Evolutionary conservation across 2,113 vertebrate species (phyloP), one percentile per base, ranked within the genome.

Genomic region (Macquaria australasica): DNA sequence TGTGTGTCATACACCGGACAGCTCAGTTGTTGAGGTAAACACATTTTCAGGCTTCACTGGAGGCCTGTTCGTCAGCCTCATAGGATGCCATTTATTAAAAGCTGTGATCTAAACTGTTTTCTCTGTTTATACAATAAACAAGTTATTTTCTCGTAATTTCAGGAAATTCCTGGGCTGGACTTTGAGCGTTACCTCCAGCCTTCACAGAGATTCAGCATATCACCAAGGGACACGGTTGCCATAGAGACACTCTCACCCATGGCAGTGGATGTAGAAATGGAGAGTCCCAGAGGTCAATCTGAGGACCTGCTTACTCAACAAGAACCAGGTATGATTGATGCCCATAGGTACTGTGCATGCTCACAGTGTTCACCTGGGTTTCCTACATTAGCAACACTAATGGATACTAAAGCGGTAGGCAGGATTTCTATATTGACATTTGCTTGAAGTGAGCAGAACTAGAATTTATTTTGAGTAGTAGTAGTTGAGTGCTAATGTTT

Each of bases 141-240:
- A 64, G 37, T 23, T 14, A 6, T 69, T 55, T 6, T 53, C 10
- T 70, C 77, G 8, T 71, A 39, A 69, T 80, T 69, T n/a, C 15
- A 96, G 96, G 87, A 85, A 43, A 11, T 73, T 73, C 79, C 89
- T 10, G 91, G 86, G 14, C 79, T 95, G 89, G 95, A 96, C 82
- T 93, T 96, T 84, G 95, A 96, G 79, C 92, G 93, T 41, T 96
- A 96, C 86, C 80, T 96, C 37, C 94, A 83, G 86, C 92, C 94
- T 4, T 75, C 92, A 21, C 79, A 75, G 53, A 87, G 91, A 60
- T 56, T 80, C 88, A 95, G 89, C 85, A 18, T 93, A 64, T 94
- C 95, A n/a, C 92, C 92, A 0, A 50, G 39, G 34, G 80, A 72
- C 53, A 25, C 50, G 0, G 79, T 69, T 58, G 25, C 81, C 31